A percentile compares a stretch with the other conserved stretches of the same genome.
These are phyloP conservation scores for Orthosia cruda DNA, from an alignment of 2,888 invertebrate species.

Conservation along the genomic window DNA sequence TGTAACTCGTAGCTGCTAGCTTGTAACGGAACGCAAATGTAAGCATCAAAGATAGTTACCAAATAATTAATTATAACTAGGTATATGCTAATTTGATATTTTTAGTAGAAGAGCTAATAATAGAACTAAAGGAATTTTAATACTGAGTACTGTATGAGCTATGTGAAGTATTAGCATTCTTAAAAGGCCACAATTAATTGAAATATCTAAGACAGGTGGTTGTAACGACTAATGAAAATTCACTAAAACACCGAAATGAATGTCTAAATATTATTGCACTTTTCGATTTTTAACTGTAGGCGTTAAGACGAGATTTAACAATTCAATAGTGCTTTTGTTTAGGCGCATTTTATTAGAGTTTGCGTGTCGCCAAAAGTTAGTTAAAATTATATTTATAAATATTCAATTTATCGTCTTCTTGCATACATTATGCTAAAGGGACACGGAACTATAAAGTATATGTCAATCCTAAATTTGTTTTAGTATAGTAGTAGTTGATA, in stretches of 20 bases:
- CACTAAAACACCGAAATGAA: neutral
- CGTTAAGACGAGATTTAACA: neutral
- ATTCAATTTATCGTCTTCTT: conserved; percentile 2
- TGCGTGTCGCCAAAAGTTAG: no score
- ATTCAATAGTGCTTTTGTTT: neutral
- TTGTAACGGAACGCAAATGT: conserved; percentile 47
- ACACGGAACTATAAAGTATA: conserved; percentile 8
- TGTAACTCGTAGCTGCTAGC: conserved; percentile 22
- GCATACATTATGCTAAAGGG: conserved; percentile 21
- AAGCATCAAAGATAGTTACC: conserved; percentile 75
- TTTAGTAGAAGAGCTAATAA: conserved; percentile 19
- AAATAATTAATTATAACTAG: conserved; percentile 64
- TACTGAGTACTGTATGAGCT: conserved; percentile 26
- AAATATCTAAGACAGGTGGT: neutral
- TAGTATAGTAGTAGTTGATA: conserved; percentile 34
- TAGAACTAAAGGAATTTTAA: conserved; percentile 18
- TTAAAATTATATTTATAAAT: conserved; percentile 13
- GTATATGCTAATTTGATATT: conserved; percentile 48
- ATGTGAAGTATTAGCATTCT: neutral
- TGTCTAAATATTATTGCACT: neutral
- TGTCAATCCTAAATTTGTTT: conserved; percentile 8
- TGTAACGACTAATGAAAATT: neutral
- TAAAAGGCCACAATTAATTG: conserved; percentile 8
- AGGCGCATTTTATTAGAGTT: no score
- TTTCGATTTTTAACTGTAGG: neutral